Evolutionary conservation across 2,888 invertebrate genomes (phyloP).

Genomic region (Candidula unifasciata): DNA sequence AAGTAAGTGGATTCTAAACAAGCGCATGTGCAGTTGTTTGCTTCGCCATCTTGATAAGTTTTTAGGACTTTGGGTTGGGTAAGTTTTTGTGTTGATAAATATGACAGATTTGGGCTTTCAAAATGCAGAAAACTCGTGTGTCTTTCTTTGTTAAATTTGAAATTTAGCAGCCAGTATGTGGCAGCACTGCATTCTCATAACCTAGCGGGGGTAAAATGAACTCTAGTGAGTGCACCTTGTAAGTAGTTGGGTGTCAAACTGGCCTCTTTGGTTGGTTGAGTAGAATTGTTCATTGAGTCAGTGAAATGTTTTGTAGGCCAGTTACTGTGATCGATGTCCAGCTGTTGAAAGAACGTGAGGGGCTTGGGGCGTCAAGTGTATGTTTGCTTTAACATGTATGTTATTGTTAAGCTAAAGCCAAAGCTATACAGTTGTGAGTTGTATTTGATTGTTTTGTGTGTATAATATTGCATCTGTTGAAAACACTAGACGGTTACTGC

Average conservation of each 20-base stretch:
- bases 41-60: slow-evolving; percentile 62
- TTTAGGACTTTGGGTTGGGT: slow-evolving; percentile 50
- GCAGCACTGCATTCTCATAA: not conserved
- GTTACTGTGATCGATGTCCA: not conserved
- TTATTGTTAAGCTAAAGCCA: too few species aligned
- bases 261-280: not conserved
- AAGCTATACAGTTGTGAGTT: too few species aligned
- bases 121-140: not conserved
- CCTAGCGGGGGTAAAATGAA: slow-evolving; percentile 19
- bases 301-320: not conserved
- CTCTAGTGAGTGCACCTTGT: not conserved
- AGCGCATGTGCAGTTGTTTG: slow-evolving; percentile 63
- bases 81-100: slow-evolving; percentile 41
- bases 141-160: not conserved
- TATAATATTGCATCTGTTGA: too few species aligned
- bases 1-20: slow-evolving; percentile 56
- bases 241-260: slow-evolving; percentile 3
- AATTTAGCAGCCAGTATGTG: not conserved
- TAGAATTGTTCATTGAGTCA: not conserved
- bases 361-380: too few species aligned
- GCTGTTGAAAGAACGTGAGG: too few species aligned
- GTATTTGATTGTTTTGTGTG: too few species aligned
- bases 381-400: too few species aligned
- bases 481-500: too few species aligned
- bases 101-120: not conserved